phyloP scores from a whole-genome alignment of 2,797 vertebrate genomes.

The Chelon labrosus region DNA sequence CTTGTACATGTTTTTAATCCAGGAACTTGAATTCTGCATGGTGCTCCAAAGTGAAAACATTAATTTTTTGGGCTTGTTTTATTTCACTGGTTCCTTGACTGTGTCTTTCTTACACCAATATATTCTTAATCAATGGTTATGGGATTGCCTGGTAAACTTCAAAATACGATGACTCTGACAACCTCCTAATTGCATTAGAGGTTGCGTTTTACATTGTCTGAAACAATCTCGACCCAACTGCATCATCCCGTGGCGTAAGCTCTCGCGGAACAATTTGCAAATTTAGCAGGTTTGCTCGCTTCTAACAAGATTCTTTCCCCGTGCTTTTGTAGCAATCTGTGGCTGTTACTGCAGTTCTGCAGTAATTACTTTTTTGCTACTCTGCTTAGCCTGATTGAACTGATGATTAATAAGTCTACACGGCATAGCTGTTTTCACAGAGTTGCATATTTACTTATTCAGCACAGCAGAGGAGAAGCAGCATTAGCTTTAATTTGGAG shows the following conservation, averaged over 20 bases:
- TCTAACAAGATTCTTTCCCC: background rate
- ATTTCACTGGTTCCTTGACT: constrained; percentile 12
- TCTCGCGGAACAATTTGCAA: background rate
- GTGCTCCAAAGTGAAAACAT: background rate
- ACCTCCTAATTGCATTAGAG: constrained; percentile 13
- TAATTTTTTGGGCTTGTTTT: background rate
- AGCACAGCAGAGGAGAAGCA: background rate
- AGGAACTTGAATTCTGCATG: background rate
- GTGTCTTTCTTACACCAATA: background rate
- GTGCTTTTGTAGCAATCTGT: background rate
- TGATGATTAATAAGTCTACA: background rate
- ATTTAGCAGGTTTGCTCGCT: background rate
- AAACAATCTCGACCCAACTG: constrained; percentile 26
- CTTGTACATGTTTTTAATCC: background rate
- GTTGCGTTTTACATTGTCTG: constrained; percentile 43
- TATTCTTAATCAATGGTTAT: constrained; percentile 25
- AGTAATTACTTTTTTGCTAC: constrained; percentile 16
- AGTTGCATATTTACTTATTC: background rate
- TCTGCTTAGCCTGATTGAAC: constrained; percentile 17
- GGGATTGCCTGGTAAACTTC: constrained; percentile 2
- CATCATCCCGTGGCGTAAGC: constrained; percentile 7
- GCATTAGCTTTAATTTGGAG: background rate
- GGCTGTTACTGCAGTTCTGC: constrained; percentile 9
- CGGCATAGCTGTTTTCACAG: background rate
- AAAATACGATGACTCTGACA: constrained; percentile 12